Conservation (phyloP, 2,888 invertebrate species). For the Leptarthrus brevirostris region DNA sequence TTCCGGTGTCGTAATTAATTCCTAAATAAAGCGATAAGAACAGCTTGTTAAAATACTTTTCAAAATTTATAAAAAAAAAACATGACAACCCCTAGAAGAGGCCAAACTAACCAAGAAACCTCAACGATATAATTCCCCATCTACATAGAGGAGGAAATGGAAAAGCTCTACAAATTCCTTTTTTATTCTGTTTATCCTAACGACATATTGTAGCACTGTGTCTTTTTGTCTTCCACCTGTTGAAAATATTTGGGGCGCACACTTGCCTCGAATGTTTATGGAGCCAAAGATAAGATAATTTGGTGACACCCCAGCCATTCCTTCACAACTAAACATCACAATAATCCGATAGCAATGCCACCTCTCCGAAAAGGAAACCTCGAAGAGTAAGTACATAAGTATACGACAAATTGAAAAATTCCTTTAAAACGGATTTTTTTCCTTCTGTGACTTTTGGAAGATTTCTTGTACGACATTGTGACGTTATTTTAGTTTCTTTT, state of each 20-base stretch:
- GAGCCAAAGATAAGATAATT: slow-evolving; percentile 44
- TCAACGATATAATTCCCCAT: background rate
- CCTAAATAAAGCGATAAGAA: too few species aligned
- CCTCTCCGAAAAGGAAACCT: background rate
- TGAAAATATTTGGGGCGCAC: slow-evolving; percentile 32
- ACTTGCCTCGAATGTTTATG: slow-evolving; percentile 38
- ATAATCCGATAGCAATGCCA: background rate
- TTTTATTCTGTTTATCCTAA: slow-evolving; percentile 37
- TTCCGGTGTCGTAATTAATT: too few species aligned
- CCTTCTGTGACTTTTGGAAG: slow-evolving; percentile 3
- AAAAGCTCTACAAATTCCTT: slow-evolving; percentile 27
- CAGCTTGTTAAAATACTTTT: too few species aligned
- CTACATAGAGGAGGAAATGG: background rate
- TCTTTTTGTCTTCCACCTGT: slow-evolving; percentile 36
- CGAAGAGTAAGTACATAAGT: slow-evolving; percentile 10
- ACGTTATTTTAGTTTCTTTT: slow-evolving; percentile 24
- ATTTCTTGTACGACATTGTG: background rate
- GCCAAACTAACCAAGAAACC: too few species aligned
- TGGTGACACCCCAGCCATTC: slow-evolving; percentile 40
- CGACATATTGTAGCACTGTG: slow-evolving; percentile 39
- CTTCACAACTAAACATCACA: slow-evolving; percentile 16
- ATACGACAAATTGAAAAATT: slow-evolving; percentile 48
- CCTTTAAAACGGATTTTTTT: slow-evolving; percentile 26
- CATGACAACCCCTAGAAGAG: too few species aligned
- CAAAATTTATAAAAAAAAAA: too few species aligned